phyloP scores from a whole-genome alignment of 2,888 invertebrate genomes.

The Euphydryas editha region DNA sequence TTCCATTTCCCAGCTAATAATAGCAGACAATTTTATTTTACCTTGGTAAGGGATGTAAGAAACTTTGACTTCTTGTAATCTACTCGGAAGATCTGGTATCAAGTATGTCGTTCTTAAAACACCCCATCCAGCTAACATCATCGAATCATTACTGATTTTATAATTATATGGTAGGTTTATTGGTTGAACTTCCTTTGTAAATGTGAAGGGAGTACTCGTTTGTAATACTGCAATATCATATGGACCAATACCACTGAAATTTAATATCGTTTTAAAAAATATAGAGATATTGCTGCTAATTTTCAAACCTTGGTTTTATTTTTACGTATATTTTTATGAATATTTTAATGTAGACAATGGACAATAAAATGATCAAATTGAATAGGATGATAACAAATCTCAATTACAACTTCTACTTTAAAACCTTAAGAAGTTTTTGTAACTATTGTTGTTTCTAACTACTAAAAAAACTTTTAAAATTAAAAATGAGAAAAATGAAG shows the following conservation, averaged over 20 bases:
- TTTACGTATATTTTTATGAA: too few species aligned
- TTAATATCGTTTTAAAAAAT: neutral
- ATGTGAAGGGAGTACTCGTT: slow-evolving; percentile 58
- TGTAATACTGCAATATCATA: slow-evolving; percentile 83
- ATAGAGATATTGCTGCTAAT: neutral
- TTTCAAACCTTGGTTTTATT: too few species aligned
- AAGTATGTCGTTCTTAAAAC: slow-evolving; percentile 64
- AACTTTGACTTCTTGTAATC: slow-evolving; percentile 73
- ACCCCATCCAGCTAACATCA: slow-evolving; percentile 81
- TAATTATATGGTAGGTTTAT: slow-evolving; percentile 69
- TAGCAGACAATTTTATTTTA: slow-evolving; percentile 45
- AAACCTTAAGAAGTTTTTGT: too few species aligned
- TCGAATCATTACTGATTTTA: slow-evolving; percentile 48
- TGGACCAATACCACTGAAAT: slow-evolving; percentile 69
- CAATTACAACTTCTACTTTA: too few species aligned
- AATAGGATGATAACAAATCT: too few species aligned
- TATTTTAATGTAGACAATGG: too few species aligned
- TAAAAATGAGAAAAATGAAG: too few species aligned
- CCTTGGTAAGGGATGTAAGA: slow-evolving; percentile 66
- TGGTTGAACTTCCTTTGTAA: slow-evolving; percentile 68
- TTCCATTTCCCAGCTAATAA: neutral
- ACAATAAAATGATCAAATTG: too few species aligned
- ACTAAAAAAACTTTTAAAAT: too few species aligned
- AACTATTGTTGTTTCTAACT: too few species aligned
- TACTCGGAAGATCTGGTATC: slow-evolving; percentile 66